Base-by-base conservation (phyloP, 1,140 invertebrate species). In the Bombus terrestris region DNA sequence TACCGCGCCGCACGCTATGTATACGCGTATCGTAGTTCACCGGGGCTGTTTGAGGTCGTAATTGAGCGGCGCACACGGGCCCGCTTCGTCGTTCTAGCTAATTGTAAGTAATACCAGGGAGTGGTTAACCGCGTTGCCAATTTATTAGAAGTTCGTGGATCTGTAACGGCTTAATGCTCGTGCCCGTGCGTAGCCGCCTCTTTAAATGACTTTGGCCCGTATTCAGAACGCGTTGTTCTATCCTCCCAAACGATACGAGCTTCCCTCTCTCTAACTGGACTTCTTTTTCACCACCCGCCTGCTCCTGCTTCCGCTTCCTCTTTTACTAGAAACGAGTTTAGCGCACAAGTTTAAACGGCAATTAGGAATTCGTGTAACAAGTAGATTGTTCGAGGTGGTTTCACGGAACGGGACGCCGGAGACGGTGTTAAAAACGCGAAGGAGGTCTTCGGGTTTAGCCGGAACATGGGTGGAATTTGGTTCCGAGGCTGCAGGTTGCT, bases 61-160 rank as follows among this genome's bases (percentile, higher is more conserved):
- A 85, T 85, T 85, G 83, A 85, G 68, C 76, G 77, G 77, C 57
- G 57, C 37, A 59, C 59, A 35, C 75, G 73, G 35, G 8, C 62
- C 73, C 22, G 74, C 53, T 57, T n/a, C 75, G 64, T 84, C 83
- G 83, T 85, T 85, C 53, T 64, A 73, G 83, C 77, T 85, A 85
- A 85, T 85, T 85, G 83, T 85, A 85, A 85, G 83, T 85, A 85
- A 85, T 85, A 85, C 77, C 77, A 57, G 35, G 25, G 28, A 47
- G 68, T 57, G 77, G 83, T 85, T 85, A 85, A 85, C 83, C 83
- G 68, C 77, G 83, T 32, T 73, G 47, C 83, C 83, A 80, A 85
- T 85, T 85, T 85, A 85, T 85, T 85, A 80, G 68, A 85, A 85
- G 83, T 85, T 85, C 83, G 77, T 85, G 83, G 77, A 85, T 85